A percentile compares a stretch with the other conserved stretches of the same genome.
These are phyloP conservation scores for Ellobium chinense DNA, from an alignment of 2,888 invertebrate genomes.

Conservation along the genomic window DNA sequence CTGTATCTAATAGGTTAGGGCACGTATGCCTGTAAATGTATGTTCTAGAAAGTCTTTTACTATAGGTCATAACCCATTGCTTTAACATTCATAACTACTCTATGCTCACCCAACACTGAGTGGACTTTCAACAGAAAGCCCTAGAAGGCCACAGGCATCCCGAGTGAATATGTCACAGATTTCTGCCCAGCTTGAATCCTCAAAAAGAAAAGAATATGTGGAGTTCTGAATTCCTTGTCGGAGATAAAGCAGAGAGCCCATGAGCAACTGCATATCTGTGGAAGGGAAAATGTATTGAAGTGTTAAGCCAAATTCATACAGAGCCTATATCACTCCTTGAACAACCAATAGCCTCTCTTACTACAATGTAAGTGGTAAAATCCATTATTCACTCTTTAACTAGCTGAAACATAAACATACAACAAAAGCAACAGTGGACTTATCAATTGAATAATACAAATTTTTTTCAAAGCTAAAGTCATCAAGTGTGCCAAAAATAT, in stretches of 20 bases:
- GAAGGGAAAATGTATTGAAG: constrained; percentile 4
- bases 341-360: no score
- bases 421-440: background rate
- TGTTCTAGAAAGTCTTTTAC: no score
- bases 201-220: constrained; percentile 88
- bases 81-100: no score
- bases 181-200: constrained; percentile 89
- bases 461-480: no score
- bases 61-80: no score
- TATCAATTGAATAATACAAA: background rate
- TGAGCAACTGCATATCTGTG: constrained; percentile 89
- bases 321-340: no score
- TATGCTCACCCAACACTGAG: constrained; percentile 93
- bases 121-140: constrained; percentile 93
- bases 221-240: constrained; percentile 88
- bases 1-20: no score
- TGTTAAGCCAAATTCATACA: no score
- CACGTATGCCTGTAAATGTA: no score
- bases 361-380: background rate
- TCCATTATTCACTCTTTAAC: background rate
- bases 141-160: constrained; percentile 94
- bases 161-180: constrained; percentile 93
- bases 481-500: no score
- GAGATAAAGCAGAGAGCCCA: constrained; percentile 91
- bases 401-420: background rate